These are phyloP conservation scores for Lamellibrachia columna DNA, from an alignment of 2,888 invertebrate genomes.

Conservation along the genomic window DNA sequence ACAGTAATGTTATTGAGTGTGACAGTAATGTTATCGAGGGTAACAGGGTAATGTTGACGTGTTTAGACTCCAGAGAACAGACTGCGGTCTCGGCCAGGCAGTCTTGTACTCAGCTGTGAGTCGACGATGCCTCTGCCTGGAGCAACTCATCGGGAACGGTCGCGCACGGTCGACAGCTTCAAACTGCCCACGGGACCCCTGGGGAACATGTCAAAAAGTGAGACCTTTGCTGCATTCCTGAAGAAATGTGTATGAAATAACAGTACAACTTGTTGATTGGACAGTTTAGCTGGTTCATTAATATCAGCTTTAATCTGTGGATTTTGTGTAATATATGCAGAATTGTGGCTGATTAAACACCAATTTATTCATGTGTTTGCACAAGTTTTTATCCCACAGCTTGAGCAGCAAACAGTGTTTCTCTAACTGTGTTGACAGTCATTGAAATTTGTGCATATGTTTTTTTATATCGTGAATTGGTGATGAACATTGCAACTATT, in stretches of 20 bases:
- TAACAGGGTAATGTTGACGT: not conserved
- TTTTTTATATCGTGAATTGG: too few relatives aligned
- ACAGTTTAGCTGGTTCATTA: not conserved
- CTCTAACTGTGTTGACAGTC: too few relatives aligned
- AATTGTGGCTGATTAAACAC: not conserved
- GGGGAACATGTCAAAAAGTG: conserved; percentile 6
- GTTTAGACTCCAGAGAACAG: conserved; percentile 29
- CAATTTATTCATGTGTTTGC: not conserved
- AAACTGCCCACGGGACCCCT: not conserved
- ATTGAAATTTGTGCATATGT: too few relatives aligned
- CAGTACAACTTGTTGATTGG: not conserved
- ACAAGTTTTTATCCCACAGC: not conserved
- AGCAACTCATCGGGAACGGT: conserved; percentile 31
- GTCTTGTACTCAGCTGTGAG: conserved; percentile 38
- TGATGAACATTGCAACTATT: too few relatives aligned
- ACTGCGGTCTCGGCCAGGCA: conserved; percentile 38
- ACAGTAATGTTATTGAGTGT: not conserved
- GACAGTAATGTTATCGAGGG: not conserved
- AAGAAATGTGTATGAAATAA: not conserved
- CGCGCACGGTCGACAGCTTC: conserved; percentile 32
- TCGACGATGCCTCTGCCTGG: conserved; percentile 24
- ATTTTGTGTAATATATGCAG: not conserved
- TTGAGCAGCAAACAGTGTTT: too few relatives aligned
- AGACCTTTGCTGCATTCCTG: not conserved
- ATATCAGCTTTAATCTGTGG: not conserved